These are phyloP conservation scores for Hippocampus zosterae DNA, from an alignment of 2,113 vertebrate genomes.

Conservation along the genomic window DNA sequence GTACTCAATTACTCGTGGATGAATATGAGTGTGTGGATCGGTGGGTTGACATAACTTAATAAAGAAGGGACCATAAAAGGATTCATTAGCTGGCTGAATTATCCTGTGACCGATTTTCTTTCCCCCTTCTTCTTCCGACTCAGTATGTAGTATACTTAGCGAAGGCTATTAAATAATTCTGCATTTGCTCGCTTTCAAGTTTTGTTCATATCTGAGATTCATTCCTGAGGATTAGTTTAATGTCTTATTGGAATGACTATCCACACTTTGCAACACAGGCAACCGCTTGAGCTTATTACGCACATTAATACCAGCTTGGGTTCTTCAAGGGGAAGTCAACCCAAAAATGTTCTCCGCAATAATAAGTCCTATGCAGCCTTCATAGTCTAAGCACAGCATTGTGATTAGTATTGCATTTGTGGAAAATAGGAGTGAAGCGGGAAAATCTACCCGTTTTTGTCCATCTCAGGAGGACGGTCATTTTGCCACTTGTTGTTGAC, in stretches of 20 bases:
- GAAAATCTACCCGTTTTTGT: too few relatives aligned
- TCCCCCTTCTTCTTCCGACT: slow-evolving; percentile 10
- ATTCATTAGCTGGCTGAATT: slow-evolving; percentile 29
- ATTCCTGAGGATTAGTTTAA: not conserved
- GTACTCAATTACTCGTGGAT: slow-evolving; percentile 39
- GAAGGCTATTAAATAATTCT: slow-evolving; percentile 13
- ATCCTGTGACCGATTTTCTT: slow-evolving; percentile 19
- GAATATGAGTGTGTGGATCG: slow-evolving; percentile 11
- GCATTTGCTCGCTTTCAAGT: slow-evolving; percentile 1
- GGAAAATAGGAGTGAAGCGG: too few relatives aligned
- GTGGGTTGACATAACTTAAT: slow-evolving; percentile 24
- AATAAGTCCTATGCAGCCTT: too few relatives aligned
- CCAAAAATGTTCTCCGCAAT: too few relatives aligned
- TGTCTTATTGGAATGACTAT: not conserved
- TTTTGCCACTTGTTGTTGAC: too few relatives aligned
- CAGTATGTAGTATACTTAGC: slow-evolving; percentile 26
- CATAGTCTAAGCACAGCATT: too few relatives aligned
- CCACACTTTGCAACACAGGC: not conserved
- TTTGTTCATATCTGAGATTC: not conserved
- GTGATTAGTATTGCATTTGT: too few relatives aligned
- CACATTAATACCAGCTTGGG: not conserved
- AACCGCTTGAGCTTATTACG: not conserved
- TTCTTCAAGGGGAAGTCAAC: not conserved
- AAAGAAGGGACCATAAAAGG: slow-evolving; percentile 18
- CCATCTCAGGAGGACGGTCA: too few relatives aligned